Evolutionary conservation across 1,140 invertebrate species (phyloP), one percentile per base, ranked within the genome.

Genomic region (Panagrolaimus sp.): DNA sequence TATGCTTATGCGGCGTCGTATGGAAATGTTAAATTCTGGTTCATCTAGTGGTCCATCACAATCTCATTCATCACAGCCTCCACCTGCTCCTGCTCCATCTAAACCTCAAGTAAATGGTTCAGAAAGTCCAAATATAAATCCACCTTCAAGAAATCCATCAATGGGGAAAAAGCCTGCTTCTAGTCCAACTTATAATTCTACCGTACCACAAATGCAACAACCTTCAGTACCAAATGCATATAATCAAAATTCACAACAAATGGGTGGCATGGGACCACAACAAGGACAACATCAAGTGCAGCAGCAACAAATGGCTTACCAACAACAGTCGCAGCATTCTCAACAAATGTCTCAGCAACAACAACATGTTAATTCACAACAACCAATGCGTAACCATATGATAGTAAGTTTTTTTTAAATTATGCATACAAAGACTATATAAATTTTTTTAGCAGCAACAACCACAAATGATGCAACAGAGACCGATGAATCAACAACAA

Each of bases 1-100:
- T 45, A 81, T 71, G 73, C 78, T 80, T 77, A 80, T 80, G 78
- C 57, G 77, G 61, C 63, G 77, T 48, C 68, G 78, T 61, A 82
- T 79, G 70, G 78, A 82, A 4, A 7, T 38, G 2, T 38, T 2
- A 4, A 2, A 38, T 4, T 38, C 31, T 4, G 31, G 7, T 38
- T 2, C 2, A 4, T 38, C 31, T 38, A n/a, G n/a, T n/a, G n/a
- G n/a, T n/a, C 31, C 31, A 7, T 7, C 31, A 7, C 31, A 38
- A 7, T 4, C 2, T 38, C 31, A 4, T 7, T 38, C 31, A 38
- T 7, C 2, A 38, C 31, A 38, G 7, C 31, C 31, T 38, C 23
- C 65, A 13, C 14, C 51, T 20, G 51, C 11, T n/a, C 20, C 20
- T 1, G 51, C 13, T 57, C 20, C 51, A 38, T 4, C 31, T 38